A percentile compares a stretch with the other conserved stretches of the same genome.
Evolutionary conservation across 2,113 vertebrate species (phyloP).

Genomic region (Ciconia boyciana): DNA sequence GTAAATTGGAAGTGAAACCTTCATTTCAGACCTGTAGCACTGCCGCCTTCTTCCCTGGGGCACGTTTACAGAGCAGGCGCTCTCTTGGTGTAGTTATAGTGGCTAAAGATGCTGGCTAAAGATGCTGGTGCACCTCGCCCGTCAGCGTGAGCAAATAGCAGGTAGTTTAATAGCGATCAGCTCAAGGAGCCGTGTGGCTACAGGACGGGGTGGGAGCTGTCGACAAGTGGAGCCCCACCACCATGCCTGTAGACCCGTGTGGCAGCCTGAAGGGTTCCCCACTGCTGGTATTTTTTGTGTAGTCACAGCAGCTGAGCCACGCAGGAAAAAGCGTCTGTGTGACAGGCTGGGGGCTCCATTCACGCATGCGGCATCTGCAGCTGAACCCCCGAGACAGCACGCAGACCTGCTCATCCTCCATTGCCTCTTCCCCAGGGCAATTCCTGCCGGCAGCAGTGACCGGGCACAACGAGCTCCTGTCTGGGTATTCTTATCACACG

Average conservation of each 20-base stretch:
- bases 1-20: background rate
- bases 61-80: accelerated
- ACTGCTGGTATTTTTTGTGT: background rate
- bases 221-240: background rate
- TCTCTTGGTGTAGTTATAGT: background rate
- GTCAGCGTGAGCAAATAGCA: accelerated
- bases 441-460: background rate
- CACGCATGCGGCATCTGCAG: background rate
- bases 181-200: background rate
- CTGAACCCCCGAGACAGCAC: background rate
- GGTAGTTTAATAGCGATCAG: background rate
- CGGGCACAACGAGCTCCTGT: background rate
- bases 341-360: too few relatives aligned
- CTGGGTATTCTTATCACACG: background rate
- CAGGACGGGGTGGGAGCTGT: background rate
- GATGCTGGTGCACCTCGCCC: accelerated
- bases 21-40: background rate
- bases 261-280: background rate
- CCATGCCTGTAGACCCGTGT: accelerated
- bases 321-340: too few relatives aligned
- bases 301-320: background rate
- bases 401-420: background rate
- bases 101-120: background rate
- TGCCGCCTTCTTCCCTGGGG: background rate
- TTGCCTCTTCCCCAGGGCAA: background rate